Conservation (phyloP, 1,140 invertebrate genomes). For the Pomacea maculata region DNA sequence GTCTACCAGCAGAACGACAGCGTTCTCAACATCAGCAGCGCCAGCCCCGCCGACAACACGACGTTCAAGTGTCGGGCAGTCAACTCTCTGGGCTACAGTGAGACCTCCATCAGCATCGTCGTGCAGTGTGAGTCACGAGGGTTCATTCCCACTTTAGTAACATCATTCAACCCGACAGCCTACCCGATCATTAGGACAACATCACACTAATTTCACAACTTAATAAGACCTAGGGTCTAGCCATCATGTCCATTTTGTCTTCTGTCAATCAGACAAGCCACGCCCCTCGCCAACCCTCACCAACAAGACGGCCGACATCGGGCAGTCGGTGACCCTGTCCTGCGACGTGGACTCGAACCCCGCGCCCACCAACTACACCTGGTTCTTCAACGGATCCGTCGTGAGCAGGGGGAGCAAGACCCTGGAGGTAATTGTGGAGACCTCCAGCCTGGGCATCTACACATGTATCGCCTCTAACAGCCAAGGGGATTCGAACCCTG, state of each 20-base stretch:
- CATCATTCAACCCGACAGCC: no score
- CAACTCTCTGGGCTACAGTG: not conserved
- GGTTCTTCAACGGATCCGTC: constrained; percentile 8
- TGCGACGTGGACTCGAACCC: constrained; percentile 11
- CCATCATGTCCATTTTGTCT: not conserved
- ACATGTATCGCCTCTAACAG: constrained; percentile 1
- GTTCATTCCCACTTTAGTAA: no score
- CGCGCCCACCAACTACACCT: constrained; percentile 8
- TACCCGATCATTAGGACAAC: no score
- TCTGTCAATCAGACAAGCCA: constrained; percentile 13
- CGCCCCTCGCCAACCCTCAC: not conserved
- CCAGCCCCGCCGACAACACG: not conserved
- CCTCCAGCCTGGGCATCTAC: not conserved
- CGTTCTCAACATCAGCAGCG: not conserved
- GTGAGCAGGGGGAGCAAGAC: not conserved
- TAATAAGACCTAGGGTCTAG: no score
- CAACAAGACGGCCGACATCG: not conserved
- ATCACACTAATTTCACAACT: no score
- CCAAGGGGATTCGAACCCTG: not conserved
- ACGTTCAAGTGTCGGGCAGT: constrained; percentile 2
- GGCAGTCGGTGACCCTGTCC: not conserved
- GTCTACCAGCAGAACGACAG: not conserved
- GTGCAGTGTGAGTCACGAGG: not conserved
- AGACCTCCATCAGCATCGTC: not conserved
- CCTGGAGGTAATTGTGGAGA: not conserved